Conservation (phyloP, 2,888 invertebrate species). For the Spodoptera picta region DNA sequence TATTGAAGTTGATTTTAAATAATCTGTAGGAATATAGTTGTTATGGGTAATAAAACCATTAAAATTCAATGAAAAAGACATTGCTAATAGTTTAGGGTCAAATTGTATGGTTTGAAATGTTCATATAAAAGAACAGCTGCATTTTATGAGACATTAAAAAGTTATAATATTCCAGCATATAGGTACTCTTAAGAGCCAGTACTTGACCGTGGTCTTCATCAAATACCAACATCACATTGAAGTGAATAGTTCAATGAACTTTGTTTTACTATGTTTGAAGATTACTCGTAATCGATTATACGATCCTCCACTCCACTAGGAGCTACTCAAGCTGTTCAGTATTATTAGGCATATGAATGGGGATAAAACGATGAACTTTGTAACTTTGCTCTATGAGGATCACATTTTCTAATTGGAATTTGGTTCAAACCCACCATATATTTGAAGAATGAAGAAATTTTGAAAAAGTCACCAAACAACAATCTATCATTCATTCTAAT, state of each 20-base stretch:
- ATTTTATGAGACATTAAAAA: slow-evolving; percentile 15
- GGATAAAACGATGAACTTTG: too few species aligned
- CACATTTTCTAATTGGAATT: too few species aligned
- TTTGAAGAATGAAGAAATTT: too few species aligned
- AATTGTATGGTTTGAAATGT: neutral
- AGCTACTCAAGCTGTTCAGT: too few species aligned
- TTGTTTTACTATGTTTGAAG: neutral
- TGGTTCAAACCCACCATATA: too few species aligned
- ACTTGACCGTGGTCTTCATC: slow-evolving; percentile 13
- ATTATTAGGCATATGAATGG: too few species aligned
- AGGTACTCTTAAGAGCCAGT: slow-evolving; percentile 1
- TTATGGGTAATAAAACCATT: neutral
- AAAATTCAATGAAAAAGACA: neutral
- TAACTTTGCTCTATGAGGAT: too few species aligned
- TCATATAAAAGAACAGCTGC: neutral
- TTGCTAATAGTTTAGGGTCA: neutral
- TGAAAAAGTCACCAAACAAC: too few species aligned
- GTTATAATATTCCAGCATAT: neutral
- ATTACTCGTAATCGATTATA: too few species aligned
- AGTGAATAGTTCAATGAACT: slow-evolving; percentile 11
- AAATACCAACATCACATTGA: slow-evolving; percentile 20
- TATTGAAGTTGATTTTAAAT: slow-evolving; percentile 19
- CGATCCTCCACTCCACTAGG: too few species aligned
- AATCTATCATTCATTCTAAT: too few species aligned
- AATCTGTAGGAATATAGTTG: neutral